A percentile compares a stretch with the other conserved stretches of the same genome.
Evolutionary conservation across 2,113 vertebrate genomes (phyloP).

Genomic region (Taxidea taxus): DNA sequence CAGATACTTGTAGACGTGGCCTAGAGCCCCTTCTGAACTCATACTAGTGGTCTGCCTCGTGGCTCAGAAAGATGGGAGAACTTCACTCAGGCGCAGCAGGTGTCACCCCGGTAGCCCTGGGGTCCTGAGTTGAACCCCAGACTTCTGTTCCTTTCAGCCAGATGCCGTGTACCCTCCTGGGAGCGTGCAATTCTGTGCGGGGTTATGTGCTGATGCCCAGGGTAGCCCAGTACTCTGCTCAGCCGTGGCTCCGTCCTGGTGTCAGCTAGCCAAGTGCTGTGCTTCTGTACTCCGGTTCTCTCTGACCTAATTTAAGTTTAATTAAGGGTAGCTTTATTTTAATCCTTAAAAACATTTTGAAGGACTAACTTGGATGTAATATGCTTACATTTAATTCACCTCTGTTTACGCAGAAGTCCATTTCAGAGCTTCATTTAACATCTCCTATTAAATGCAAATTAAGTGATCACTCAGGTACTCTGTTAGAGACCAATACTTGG

Average conservation of each 20-base stretch:
- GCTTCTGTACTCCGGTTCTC: neutral
- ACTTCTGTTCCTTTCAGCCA: neutral
- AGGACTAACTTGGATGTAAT: neutral
- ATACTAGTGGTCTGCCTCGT: neutral
- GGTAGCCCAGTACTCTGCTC: neutral
- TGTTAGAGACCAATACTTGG: neutral
- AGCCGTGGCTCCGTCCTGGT: neutral
- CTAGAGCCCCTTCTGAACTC: neutral
- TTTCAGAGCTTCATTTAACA: neutral
- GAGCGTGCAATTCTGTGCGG: rapidly evolving
- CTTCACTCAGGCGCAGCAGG: neutral
- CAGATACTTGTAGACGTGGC: neutral
- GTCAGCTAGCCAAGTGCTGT: neutral
- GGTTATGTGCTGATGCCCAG: neutral
- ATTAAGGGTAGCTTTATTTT: constrained; percentile 24
- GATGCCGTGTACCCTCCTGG: neutral
- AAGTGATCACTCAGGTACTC: neutral
- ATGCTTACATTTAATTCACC: neutral
- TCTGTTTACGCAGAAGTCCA: neutral
- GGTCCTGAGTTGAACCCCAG: neutral
- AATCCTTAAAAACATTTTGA: constrained; percentile 14
- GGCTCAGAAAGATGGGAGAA: neutral
- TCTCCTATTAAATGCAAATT: neutral
- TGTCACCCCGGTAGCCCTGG: neutral
- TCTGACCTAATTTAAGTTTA: constrained; percentile 18